Percentiles rank a stretch among this genome's conserved stretches.
These are phyloP conservation scores for Oedothorax gibbosus DNA, from an alignment of 1,140 invertebrate species.

Conservation along the genomic window DNA sequence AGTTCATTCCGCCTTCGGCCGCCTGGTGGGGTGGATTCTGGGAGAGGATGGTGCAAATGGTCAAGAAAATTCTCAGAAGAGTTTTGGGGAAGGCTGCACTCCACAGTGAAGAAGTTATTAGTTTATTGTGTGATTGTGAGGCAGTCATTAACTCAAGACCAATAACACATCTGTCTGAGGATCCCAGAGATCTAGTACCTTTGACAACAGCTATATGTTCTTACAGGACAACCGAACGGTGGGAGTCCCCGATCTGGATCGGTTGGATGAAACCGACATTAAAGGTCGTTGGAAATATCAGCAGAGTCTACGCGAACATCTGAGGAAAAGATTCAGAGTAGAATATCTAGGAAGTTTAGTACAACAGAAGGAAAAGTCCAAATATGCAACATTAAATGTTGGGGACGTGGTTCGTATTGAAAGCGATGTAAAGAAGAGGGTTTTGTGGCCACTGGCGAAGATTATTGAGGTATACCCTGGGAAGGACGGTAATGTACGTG, in stretches of 20 bases:
- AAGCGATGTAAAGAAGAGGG: neutral
- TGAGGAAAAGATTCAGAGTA: slow-evolving; percentile 18
- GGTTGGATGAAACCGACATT: neutral
- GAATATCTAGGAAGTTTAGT: slow-evolving; percentile 10
- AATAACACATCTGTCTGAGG: neutral
- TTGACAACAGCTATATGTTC: slow-evolving; percentile 3
- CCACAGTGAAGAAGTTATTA: neutral
- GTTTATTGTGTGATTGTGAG: slow-evolving; percentile 15
- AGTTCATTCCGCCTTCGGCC: slow-evolving; percentile 6
- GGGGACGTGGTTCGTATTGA: neutral
- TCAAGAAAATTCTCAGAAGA: slow-evolving; percentile 52
- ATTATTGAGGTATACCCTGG: neutral
- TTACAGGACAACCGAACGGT: slow-evolving; percentile 6
- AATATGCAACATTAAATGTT: too few species aligned
- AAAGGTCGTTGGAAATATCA: neutral
- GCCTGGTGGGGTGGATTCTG: slow-evolving; percentile 53
- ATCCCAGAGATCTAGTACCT: slow-evolving; percentile 1
- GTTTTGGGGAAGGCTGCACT: slow-evolving; percentile 1
- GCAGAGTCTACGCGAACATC: neutral
- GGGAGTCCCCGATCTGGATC: slow-evolving; percentile 22
- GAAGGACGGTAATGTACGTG: neutral
- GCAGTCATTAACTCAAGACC: slow-evolving; percentile 14
- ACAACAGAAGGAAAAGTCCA: too few species aligned
- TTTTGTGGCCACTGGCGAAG: neutral
- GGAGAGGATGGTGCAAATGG: slow-evolving; percentile 40